These are phyloP conservation scores for Thymallus thymallus DNA, from an alignment of 2,113 vertebrate genomes.

Conservation along the genomic window DNA sequence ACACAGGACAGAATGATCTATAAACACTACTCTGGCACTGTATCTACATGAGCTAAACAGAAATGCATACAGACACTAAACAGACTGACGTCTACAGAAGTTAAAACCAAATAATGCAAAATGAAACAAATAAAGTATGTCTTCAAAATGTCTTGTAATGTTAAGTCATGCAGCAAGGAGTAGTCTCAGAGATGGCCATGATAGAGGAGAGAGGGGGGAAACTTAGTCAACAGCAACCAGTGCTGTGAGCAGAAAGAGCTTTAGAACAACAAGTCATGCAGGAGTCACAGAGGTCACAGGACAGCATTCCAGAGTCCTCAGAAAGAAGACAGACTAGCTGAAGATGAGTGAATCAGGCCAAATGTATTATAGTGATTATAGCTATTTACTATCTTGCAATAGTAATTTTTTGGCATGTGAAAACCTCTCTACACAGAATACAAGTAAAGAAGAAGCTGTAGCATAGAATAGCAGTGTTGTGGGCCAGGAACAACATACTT, in stretches of 20 bases:
- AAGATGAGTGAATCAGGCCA: too few species aligned
- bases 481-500: conserved; percentile 58
- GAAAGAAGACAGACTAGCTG: neutral
- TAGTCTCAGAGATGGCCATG: neutral
- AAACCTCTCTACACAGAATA: neutral
- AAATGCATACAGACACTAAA: neutral
- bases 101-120: neutral
- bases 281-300: neutral
- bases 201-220: neutral
- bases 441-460: conserved; percentile 19
- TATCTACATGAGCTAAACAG: neutral
- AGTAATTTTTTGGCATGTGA: neutral
- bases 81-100: neutral
- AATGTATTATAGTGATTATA: too few species aligned
- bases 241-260: conserved; percentile 1
- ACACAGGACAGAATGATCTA: neutral
- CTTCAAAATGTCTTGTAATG: neutral
- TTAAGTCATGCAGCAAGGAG: conserved; percentile 37
- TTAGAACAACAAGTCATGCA: conserved; percentile 14
- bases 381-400: too few species aligned
- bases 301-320: neutral
- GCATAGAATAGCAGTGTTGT: neutral
- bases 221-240: neutral
- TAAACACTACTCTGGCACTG: neutral
- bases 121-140: neutral